phyloP scores from a whole-genome alignment of 2,888 invertebrate genomes.

The Invenusta paracnida region DNA sequence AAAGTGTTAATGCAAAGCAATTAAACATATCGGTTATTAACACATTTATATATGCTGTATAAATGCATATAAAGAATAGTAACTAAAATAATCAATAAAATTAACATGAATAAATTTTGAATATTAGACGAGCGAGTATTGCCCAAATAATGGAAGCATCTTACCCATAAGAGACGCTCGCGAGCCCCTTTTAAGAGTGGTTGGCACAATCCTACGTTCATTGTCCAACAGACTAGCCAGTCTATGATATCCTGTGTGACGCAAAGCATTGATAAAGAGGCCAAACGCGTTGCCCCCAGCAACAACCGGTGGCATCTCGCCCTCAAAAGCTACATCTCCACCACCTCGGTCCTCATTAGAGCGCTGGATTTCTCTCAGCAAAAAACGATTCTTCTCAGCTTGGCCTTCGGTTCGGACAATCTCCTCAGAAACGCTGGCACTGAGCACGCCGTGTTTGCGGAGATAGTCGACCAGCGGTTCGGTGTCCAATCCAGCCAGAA shows the following conservation, averaged over 20 bases:
- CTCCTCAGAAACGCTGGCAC: not conserved
- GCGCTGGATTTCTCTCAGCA: not conserved
- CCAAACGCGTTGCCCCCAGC: conserved; percentile 26
- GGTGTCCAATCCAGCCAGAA: conserved; percentile 24
- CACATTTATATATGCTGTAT: not conserved
- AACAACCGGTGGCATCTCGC: not conserved
- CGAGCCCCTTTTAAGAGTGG: not conserved
- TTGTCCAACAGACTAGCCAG: conserved; percentile 30
- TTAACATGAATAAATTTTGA: no score
- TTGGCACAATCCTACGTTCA: conserved; percentile 4
- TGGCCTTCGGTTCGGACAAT: not conserved
- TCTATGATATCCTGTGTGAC: conserved; percentile 28
- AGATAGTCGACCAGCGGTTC: conserved; percentile 32
- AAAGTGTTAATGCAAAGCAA: no score
- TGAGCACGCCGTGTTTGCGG: conserved; percentile 19
- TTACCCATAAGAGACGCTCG: conserved; percentile 5
- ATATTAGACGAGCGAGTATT: no score
- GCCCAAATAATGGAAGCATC: not conserved
- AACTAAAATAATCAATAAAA: no score
- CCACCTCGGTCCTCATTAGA: not conserved
- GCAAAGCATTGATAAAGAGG: conserved; percentile 20
- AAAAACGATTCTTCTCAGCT: not conserved
- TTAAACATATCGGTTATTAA: no score
- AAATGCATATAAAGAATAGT: no score
- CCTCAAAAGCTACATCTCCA: not conserved